A percentile compares a stretch with the other conserved stretches of the same genome.
Evolutionary conservation across 2,113 vertebrate genomes (phyloP).

Genomic region (Epinephelus cyanopodus): DNA sequence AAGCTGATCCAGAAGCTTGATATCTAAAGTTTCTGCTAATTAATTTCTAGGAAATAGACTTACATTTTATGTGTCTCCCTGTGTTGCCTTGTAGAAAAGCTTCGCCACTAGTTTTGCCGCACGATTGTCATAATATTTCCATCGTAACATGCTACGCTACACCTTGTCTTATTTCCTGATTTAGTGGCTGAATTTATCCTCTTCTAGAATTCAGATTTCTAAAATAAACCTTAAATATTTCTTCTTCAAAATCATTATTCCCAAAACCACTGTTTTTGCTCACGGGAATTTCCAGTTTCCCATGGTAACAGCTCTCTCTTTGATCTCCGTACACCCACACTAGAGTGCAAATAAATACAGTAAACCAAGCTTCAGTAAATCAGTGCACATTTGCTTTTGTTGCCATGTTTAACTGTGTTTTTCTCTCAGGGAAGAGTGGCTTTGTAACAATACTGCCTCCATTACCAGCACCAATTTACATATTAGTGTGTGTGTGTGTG

Average conservation of each 20-base stretch:
- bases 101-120: too few species aligned
- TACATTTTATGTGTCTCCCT: too few species aligned
- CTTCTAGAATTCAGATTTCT: background rate
- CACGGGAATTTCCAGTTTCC: background rate
- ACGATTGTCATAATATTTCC: background rate
- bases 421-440: background rate
- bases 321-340: constrained; percentile 6
- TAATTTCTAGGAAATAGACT: background rate
- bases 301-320: background rate
- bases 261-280: background rate
- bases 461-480: background rate
- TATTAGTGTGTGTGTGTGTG: background rate
- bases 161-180: background rate
- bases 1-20: background rate
- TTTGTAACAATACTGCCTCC: background rate
- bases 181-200: background rate
- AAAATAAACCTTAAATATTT: background rate
- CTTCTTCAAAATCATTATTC: background rate
- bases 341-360: background rate
- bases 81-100: background rate
- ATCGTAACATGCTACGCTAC: background rate
- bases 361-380: background rate
- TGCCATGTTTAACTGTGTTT: background rate
- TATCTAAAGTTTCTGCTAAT: background rate
- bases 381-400: constrained; percentile 6